Percentiles rank a stretch among this genome's conserved stretches.
Evolutionary conservation across 2,113 vertebrate genomes (phyloP).

Genomic region (Prolemur simus): DNA sequence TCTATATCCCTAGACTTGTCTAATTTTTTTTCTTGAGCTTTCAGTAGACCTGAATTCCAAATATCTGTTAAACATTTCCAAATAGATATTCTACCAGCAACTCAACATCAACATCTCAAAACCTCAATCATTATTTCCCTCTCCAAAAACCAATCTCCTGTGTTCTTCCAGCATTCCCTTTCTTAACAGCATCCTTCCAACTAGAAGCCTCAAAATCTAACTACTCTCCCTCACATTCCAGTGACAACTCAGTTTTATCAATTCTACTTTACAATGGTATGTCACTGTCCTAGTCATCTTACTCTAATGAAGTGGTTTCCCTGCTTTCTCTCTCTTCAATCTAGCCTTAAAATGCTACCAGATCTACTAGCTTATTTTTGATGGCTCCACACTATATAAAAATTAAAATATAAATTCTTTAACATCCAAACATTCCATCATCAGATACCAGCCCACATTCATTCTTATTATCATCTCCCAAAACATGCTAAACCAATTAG

Average conservation of each 20-base stretch:
- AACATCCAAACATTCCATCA: constrained; percentile 10
- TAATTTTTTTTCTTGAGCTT: neutral
- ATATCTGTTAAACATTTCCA: neutral
- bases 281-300: neutral
- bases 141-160: neutral
- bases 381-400: neutral
- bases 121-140: neutral
- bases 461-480: neutral
- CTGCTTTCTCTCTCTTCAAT: neutral
- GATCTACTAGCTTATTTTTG: neutral
- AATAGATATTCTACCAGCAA: constrained; percentile 3
- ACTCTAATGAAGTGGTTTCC: neutral
- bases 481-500: neutral
- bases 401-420: constrained; percentile 37
- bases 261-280: neutral
- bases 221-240: neutral
- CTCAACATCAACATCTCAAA: constrained; percentile 13
- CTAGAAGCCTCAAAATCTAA: neutral
- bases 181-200: neutral
- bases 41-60: constrained; percentile 3
- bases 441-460: neutral
- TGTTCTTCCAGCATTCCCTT: neutral
- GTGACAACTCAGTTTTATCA: neutral
- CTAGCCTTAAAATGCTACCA: constrained; percentile 13
- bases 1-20: neutral